A percentile compares a stretch with the other conserved stretches of the same genome.
Conservation (phyloP, 2,888 invertebrate species). For the Cepaea hortensis region DNA sequence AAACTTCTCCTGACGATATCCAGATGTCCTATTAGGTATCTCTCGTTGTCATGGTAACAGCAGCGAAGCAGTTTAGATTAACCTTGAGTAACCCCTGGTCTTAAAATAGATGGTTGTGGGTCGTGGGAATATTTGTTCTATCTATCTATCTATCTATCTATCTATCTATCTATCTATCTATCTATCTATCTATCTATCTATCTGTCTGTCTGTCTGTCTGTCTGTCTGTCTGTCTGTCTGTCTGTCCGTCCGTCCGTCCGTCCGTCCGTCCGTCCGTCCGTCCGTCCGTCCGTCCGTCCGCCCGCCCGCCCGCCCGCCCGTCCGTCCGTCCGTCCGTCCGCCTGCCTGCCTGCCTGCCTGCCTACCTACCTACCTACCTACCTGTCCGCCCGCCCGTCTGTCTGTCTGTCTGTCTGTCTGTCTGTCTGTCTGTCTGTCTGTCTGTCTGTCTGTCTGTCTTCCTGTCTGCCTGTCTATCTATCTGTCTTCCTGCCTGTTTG, state of each 20-base stretch:
- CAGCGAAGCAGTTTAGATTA: background rate
- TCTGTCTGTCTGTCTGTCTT: no score
- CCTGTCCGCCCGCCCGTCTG: no score
- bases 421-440: no score
- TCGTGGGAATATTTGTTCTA: background rate
- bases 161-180: conserved; percentile 7
- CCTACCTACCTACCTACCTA: no score
- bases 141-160: conserved; percentile 7
- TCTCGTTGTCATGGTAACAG: conserved; percentile 20
- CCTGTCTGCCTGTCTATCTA: no score
- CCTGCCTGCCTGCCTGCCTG: no score
- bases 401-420: no score
- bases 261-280: background rate
- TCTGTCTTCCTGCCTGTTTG: no score
- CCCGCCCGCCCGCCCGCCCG: no score
- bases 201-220: background rate
- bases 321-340: no score
- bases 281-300: no score
- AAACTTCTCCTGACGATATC: background rate
- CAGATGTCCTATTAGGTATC: conserved; percentile 8
- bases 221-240: conserved; percentile 1
- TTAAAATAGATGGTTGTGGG: background rate
- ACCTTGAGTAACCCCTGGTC: conserved; percentile 1
- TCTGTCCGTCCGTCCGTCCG: background rate
- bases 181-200: conserved; percentile 1